These are phyloP conservation scores for Novumbra hubbsi DNA, from an alignment of 2,797 vertebrate species.

Conservation along the genomic window DNA sequence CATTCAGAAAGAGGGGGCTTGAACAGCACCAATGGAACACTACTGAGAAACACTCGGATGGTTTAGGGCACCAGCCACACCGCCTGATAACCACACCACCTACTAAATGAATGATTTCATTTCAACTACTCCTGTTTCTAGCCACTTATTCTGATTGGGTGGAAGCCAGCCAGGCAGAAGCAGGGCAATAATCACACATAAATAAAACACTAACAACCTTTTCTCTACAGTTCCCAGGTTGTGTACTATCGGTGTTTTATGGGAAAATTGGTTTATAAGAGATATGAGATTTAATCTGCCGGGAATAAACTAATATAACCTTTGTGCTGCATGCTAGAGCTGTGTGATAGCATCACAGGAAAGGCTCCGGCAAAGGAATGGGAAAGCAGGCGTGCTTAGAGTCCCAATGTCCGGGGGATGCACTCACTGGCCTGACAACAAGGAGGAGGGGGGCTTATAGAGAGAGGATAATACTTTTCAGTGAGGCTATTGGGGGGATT, in stretches of 20 bases:
- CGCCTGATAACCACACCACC: not conserved
- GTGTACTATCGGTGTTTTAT: slow-evolving; percentile 55
- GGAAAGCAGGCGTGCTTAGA: slow-evolving; percentile 47
- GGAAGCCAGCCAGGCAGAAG: slow-evolving; percentile 11
- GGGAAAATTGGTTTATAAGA: slow-evolving; percentile 53
- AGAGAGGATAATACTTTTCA: no score
- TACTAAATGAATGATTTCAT: slow-evolving; percentile 24
- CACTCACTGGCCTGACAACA: slow-evolving; percentile 15
- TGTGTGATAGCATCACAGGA: slow-evolving; percentile 53
- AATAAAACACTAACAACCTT: slow-evolving; percentile 50
- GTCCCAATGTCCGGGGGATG: slow-evolving; percentile 46
- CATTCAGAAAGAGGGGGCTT: not conserved
- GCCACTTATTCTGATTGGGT: slow-evolving; percentile 20
- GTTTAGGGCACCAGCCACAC: not conserved
- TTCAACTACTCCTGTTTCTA: slow-evolving; percentile 9
- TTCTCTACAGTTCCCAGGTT: slow-evolving; percentile 48
- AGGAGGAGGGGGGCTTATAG: not conserved
- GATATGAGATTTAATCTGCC: slow-evolving; percentile 63
- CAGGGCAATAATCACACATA: slow-evolving; percentile 34
- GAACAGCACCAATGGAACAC: not conserved
- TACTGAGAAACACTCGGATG: not conserved
- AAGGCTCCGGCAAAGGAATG: slow-evolving; percentile 45
- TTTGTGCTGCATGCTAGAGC: slow-evolving; percentile 52
- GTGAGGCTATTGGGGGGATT: no score
- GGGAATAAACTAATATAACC: slow-evolving; percentile 66